phyloP scores from a whole-genome alignment of 2,797 vertebrate genomes.

The Amblyopsis hoosieri region DNA sequence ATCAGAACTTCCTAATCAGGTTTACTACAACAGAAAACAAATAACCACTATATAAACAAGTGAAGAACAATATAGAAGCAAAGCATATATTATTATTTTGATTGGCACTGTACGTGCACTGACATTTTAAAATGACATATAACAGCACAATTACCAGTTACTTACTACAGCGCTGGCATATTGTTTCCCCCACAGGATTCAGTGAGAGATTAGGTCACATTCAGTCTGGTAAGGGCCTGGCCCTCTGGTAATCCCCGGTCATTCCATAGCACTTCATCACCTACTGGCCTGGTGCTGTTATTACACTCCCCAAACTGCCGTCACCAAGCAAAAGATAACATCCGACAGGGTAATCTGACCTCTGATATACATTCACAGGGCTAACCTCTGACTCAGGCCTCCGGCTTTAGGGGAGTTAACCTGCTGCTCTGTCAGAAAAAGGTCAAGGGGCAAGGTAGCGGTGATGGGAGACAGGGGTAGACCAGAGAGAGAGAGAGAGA shows the following conservation, averaged over 20 bases:
- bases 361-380: slow-evolving; percentile 74
- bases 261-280: slow-evolving; percentile 68
- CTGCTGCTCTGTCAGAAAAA: slow-evolving; percentile 29
- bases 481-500: slow-evolving; percentile 18
- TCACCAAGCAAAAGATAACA: slow-evolving; percentile 74
- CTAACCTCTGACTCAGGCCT: slow-evolving; percentile 59
- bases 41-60: slow-evolving; percentile 1
- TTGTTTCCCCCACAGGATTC: slow-evolving; percentile 52
- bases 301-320: slow-evolving; percentile 53
- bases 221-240: slow-evolving; percentile 54
- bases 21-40: slow-evolving; percentile 42
- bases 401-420: slow-evolving; percentile 43
- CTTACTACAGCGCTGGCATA: slow-evolving; percentile 30
- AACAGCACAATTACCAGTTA: slow-evolving; percentile 25
- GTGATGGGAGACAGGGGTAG: slow-evolving; percentile 22
- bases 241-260: slow-evolving; percentile 67
- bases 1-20: slow-evolving; percentile 48
- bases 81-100: slow-evolving; percentile 25
- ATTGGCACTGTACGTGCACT: slow-evolving; percentile 26
- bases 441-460: slow-evolving; percentile 24
- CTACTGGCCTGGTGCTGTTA: slow-evolving; percentile 61
- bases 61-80: slow-evolving; percentile 23
- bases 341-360: slow-evolving; percentile 80
- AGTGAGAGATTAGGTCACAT: slow-evolving; percentile 56
- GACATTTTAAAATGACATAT: slow-evolving; percentile 19